A percentile compares a stretch with the other conserved stretches of the same genome.
phyloP scores from a whole-genome alignment of 2,797 vertebrate species.

The Coracias cyanogaster region DNA sequence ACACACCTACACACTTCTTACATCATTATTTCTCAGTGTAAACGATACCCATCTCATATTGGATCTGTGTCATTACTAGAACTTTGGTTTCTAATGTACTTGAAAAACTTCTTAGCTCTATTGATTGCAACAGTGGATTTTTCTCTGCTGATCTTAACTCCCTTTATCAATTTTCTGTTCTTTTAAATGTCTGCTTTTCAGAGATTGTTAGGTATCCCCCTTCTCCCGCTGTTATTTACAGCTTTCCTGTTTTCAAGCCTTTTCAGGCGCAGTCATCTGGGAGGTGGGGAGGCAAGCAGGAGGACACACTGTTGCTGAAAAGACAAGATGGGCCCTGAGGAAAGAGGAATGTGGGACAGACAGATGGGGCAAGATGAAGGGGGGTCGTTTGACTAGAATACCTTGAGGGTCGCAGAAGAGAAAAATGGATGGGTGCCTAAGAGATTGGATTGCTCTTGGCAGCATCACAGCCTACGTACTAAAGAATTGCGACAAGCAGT shows the following conservation, averaged over 20 bases:
- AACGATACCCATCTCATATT: background rate
- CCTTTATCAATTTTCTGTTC: background rate
- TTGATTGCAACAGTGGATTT: background rate
- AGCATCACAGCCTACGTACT: background rate
- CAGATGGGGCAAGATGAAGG: slow-evolving; percentile 20
- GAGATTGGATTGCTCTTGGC: slow-evolving; percentile 51
- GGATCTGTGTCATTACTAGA: background rate
- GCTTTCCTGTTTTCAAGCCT: background rate
- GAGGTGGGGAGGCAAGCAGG: background rate
- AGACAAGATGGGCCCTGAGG: background rate
- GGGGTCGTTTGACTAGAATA: background rate
- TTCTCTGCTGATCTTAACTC: background rate
- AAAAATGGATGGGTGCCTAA: background rate
- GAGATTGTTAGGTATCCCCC: background rate
- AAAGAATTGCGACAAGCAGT: background rate
- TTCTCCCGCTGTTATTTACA: background rate
- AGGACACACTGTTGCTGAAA: background rate
- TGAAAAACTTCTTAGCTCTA: background rate
- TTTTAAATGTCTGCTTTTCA: background rate
- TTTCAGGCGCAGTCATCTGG: background rate
- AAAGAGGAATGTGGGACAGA: slow-evolving; percentile 22
- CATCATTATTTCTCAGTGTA: background rate
- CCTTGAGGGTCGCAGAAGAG: slow-evolving; percentile 4
- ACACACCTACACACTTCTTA: too few species aligned
- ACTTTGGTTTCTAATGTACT: background rate